Base-by-base conservation (phyloP, 1,140 invertebrate species). In the Holcopasites calliopsidis region DNA sequence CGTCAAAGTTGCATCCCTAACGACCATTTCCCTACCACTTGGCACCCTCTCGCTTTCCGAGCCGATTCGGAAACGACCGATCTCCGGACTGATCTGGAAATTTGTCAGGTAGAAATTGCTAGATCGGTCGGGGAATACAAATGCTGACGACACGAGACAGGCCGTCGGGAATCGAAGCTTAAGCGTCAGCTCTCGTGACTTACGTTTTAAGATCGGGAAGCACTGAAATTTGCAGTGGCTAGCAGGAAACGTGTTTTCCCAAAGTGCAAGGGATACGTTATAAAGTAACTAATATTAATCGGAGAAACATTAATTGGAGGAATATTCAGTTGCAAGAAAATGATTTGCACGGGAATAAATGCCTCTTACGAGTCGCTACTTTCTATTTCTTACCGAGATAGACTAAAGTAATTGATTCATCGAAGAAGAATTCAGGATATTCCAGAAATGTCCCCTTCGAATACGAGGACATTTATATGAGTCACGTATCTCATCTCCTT, bases 51-150 rank as follows among this genome's bases (percentile, higher is more conserved):
- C 50, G 50, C 21, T 35, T 52, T 50, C 42, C 42, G n/a, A 57
- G 80, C 74, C 85, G 81, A 86, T 85, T 86, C 78, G 71, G 74
- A 80, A 85, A 77, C 80, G 58, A 38, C 31, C 83, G 75, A 86
- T 86, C 84, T 62, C 66, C 35, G 38, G 35, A 21, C 23, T n/a
- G 70, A 66, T 33, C 79, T 40, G 61, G 65, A 80, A 86, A 87
- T 86, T 87, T 85, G 85, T 86, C 72, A 82, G 77, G 65, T 80
- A 81, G 83, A 62, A 81, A 76, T 80, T 61, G 65, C 49, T 50
- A 44, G 60, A 71, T 72, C 72, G 77, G 57, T 60, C 72, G 50
- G 66, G 79, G 83, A 85, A 84, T 87, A 86, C 83, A 64, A 87
- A 86, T 83, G 57, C 74, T 66, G 78, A 60, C 26, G 40, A 28